Base-by-base conservation (phyloP, 2,113 vertebrate species). In the Corythaeola cristata region DNA sequence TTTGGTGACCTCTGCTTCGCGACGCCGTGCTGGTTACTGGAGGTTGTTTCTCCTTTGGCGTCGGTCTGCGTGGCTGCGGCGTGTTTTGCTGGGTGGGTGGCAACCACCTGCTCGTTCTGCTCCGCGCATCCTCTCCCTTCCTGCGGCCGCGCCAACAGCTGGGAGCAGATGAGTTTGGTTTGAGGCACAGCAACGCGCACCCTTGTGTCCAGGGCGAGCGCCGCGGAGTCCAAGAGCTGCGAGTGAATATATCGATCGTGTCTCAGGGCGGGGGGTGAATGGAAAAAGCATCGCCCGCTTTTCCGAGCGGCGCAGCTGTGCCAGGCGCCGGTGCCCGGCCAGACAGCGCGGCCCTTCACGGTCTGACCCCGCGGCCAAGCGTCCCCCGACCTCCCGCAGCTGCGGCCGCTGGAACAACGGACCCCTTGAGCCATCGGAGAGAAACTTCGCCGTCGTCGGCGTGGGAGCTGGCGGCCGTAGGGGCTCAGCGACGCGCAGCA, bases 21-120 rank as follows among this genome's bases (percentile, higher is more conserved):
- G 21, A n/a, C 0, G 20, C 75, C 17, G 33, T 3, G 2, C 28
- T 32, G 15, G 63, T 1, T 5, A 1, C 67, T 12, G 33, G 17
- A 52, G 60, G 44, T 74, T 39, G 5, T 68, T 62, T 58, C 60
- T 88, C 49, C 22, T 55, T 12, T 22, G 17, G 23, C 45, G 9
- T 84, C 89, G 23, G 13, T 49, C 73, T 30, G 37, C 24, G 26
- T 56, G 89, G 79, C 56, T 56, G 58, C 53, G 7, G 47, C 26
- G 0, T 8, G 1, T 33, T 79, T 74, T 45, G 39, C 85, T 33
- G 22, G 68, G 26, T 82, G 85, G 81, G 86, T 89, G 85, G 82
- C 77, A 68, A 82, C 62, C 76, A 73, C 62, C 93, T 86, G 64
- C 64, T 73, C 5, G 1, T 30, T 19, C 56, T 6, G 50, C 75